phyloP scores from a whole-genome alignment of 1,140 invertebrate species.

The Glossosoma conforme region DNA sequence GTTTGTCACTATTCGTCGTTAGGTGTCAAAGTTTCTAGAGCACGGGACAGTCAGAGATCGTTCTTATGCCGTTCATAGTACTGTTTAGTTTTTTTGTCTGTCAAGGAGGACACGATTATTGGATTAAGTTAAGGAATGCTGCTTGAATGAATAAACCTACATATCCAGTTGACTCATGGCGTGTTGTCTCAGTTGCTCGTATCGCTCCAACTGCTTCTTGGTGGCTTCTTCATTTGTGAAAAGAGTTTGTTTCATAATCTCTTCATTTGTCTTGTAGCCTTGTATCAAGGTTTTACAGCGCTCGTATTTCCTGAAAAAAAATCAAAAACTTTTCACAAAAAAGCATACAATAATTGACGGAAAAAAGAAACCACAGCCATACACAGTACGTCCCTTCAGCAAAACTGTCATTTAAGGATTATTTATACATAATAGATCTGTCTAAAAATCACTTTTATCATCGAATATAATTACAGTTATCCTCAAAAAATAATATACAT shows the following conservation, averaged over 20 bases:
- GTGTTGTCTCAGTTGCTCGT: slow-evolving; percentile 47
- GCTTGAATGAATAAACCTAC: slow-evolving; percentile 21
- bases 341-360: background rate
- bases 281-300: slow-evolving; percentile 50
- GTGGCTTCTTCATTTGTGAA: slow-evolving; percentile 47
- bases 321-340: too few relatives aligned
- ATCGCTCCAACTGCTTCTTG: slow-evolving; percentile 46
- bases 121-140: too few relatives aligned
- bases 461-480: too few relatives aligned
- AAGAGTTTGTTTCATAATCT: slow-evolving; percentile 42
- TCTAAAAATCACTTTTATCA: too few relatives aligned
- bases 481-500: too few relatives aligned
- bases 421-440: too few relatives aligned
- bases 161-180: slow-evolving; percentile 50
- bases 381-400: background rate
- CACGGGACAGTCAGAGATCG: too few relatives aligned
- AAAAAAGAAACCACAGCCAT: background rate
- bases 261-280: slow-evolving; percentile 47
- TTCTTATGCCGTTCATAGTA: too few relatives aligned
- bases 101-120: too few relatives aligned
- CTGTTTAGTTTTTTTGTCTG: too few relatives aligned
- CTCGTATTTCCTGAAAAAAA: slow-evolving; percentile 41
- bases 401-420: background rate
- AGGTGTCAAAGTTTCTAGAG: too few relatives aligned
- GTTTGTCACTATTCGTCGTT: too few relatives aligned